Percentiles rank a stretch among this genome's conserved stretches.
These are phyloP conservation scores for Triops cancriformis DNA, from an alignment of 1,140 invertebrate genomes.

Conservation along the genomic window DNA sequence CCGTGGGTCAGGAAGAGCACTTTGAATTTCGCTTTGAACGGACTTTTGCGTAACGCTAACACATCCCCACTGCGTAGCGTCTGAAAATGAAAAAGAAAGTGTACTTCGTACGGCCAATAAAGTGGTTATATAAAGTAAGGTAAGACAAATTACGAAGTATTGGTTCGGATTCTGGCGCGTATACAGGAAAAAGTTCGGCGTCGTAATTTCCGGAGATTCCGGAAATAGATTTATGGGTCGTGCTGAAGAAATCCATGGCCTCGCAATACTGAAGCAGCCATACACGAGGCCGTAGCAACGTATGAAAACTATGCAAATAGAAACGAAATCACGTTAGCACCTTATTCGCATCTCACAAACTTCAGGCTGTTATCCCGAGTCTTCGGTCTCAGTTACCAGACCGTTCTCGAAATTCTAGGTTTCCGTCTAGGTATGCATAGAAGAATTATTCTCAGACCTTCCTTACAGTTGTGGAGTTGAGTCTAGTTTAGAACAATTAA, in stretches of 20 bases:
- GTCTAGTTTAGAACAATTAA: too few relatives aligned
- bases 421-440: too few relatives aligned
- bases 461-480: too few relatives aligned
- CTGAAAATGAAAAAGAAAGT: background rate
- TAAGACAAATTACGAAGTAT: constrained; percentile 37
- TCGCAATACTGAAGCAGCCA: constrained; percentile 72
- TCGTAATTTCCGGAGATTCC: constrained; percentile 49
- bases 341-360: background rate
- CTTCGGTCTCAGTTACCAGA: too few relatives aligned
- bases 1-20: constrained; percentile 70
- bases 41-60: constrained; percentile 17
- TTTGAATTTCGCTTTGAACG: background rate
- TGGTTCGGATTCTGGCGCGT: constrained; percentile 45
- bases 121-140: constrained; percentile 8
- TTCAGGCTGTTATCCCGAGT: too few relatives aligned
- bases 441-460: too few relatives aligned
- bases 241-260: constrained; percentile 62
- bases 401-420: too few relatives aligned
- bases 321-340: background rate
- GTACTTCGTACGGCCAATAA: constrained; percentile 12
- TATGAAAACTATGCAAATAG: background rate
- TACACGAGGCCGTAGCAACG: constrained; percentile 60
- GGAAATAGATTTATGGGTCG: constrained; percentile 71
- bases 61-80: constrained; percentile 18
- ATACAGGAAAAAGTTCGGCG: constrained; percentile 45